Evolutionary conservation across 2,797 vertebrate genomes (phyloP).

Genomic region (Periophthalmus magnuspinnatus): DNA sequence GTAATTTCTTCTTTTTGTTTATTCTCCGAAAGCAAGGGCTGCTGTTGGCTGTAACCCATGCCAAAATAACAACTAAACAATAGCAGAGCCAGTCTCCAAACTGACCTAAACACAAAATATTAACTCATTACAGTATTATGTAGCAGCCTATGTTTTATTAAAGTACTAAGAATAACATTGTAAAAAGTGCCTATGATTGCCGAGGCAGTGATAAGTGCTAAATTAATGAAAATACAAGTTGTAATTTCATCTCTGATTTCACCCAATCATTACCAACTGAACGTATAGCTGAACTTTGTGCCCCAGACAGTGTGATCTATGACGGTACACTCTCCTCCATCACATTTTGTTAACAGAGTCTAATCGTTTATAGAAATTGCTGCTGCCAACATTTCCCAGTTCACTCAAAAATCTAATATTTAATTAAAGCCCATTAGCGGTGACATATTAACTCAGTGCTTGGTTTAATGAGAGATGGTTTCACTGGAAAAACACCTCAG

Average conservation of each 20-base stretch:
- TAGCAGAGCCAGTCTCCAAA: no score
- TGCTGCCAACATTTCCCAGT: slow-evolving; percentile 29
- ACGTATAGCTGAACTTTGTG: not conserved
- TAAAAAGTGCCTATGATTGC: no score
- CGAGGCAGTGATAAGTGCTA: no score
- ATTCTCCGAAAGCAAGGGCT: no score
- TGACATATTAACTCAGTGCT: slow-evolving; percentile 37
- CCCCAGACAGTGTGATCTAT: not conserved
- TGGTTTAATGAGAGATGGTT: slow-evolving; percentile 40
- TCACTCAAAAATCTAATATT: slow-evolving; percentile 28
- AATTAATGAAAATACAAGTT: not conserved
- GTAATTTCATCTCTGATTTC: not conserved
- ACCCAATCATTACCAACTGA: not conserved
- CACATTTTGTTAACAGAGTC: slow-evolving; percentile 6
- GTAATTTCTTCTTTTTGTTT: no score
- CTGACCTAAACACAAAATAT: no score
- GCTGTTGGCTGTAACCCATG: no score
- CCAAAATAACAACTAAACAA: no score
- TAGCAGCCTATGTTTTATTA: no score
- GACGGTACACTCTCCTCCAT: not conserved
- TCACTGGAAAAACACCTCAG: slow-evolving; percentile 42
- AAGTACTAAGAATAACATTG: no score
- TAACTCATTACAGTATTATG: no score
- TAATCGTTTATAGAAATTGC: slow-evolving; percentile 36
- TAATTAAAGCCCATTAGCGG: slow-evolving; percentile 46